These are phyloP conservation scores for Adela reaumurella DNA, from an alignment of 2,888 invertebrate genomes.

Conservation along the genomic window DNA sequence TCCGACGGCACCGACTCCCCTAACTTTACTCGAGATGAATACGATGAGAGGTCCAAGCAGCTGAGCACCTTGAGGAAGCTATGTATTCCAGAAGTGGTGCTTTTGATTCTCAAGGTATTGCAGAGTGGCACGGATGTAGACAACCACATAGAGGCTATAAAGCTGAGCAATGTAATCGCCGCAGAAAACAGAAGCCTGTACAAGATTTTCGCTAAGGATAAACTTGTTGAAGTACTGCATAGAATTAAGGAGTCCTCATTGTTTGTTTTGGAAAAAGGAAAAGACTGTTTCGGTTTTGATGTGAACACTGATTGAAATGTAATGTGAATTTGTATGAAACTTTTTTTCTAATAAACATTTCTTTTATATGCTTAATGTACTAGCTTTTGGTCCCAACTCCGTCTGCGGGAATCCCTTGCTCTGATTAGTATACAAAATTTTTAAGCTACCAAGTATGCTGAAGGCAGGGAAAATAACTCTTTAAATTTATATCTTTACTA, in stretches of 20 bases:
- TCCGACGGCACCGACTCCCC: slow-evolving; percentile 46
- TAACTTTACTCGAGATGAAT: slow-evolving; percentile 42
- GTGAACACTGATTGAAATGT: slow-evolving; percentile 22
- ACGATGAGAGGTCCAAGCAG: slow-evolving; percentile 61
- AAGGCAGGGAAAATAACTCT: no score
- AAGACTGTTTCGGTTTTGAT: slow-evolving; percentile 80
- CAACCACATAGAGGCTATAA: slow-evolving; percentile 65
- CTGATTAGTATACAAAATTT: no score
- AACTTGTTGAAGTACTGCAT: slow-evolving; percentile 70
- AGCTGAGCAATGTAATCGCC: slow-evolving; percentile 75
- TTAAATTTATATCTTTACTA: no score
- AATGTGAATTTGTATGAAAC: no score
- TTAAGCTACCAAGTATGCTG: no score
- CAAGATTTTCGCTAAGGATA: slow-evolving; percentile 74
- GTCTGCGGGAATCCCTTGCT: no score
- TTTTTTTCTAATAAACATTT: no score
- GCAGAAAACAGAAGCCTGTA: slow-evolving; percentile 77
- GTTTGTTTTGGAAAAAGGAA: slow-evolving; percentile 67
- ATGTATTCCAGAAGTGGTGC: slow-evolving; percentile 80
- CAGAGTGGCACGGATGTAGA: slow-evolving; percentile 70
- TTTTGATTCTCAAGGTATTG: slow-evolving; percentile 76
- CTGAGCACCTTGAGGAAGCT: slow-evolving; percentile 71
- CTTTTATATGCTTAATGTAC: no score
- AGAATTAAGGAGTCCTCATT: slow-evolving; percentile 78
- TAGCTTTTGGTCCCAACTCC: no score